Conservation (phyloP, 53 echinoderm and acorn worm species). For the Henricia sp. region DNA sequence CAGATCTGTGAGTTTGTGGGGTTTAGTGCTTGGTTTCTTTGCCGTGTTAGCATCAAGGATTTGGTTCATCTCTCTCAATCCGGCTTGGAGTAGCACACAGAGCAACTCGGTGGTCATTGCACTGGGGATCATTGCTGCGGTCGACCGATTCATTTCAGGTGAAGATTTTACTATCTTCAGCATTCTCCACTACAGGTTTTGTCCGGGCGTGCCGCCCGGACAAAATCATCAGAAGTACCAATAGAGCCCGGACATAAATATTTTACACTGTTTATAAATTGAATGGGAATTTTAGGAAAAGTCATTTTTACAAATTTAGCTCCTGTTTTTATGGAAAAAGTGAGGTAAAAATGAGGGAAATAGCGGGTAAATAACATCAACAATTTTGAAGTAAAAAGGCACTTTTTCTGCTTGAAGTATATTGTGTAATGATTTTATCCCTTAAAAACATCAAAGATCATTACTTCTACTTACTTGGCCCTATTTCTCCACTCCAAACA, state of each 20-base stretch:
- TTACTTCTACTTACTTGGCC: not conserved
- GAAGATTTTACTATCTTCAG: not conserved
- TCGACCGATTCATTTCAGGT: constrained; percentile 88
- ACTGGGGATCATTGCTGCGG: constrained; percentile 78
- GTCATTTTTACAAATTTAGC: too few species aligned
- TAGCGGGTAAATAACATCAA: too few species aligned
- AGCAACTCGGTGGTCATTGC: constrained; percentile 83
- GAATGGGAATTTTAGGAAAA: too few species aligned
- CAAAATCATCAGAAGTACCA: too few species aligned
- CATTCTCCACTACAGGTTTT: not conserved
- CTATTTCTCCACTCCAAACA: constrained; percentile 4
- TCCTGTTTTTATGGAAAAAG: too few species aligned
- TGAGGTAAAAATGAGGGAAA: too few species aligned
- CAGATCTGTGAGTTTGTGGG: constrained; percentile 91
- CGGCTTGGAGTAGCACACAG: constrained; percentile 74
- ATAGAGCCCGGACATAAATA: too few species aligned
- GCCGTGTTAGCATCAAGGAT: constrained; percentile 71
- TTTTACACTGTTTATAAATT: too few species aligned
- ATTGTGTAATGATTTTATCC: too few species aligned
- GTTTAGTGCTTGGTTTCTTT: constrained; percentile 77
- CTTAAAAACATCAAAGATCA: too few species aligned
- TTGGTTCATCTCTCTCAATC: constrained; percentile 91
- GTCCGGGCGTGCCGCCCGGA: not conserved
- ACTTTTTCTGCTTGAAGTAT: too few species aligned
- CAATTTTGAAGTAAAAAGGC: too few species aligned